These are phyloP conservation scores for Ophioninae sp. DNA, from an alignment of 2,888 invertebrate genomes.

Conservation along the genomic window DNA sequence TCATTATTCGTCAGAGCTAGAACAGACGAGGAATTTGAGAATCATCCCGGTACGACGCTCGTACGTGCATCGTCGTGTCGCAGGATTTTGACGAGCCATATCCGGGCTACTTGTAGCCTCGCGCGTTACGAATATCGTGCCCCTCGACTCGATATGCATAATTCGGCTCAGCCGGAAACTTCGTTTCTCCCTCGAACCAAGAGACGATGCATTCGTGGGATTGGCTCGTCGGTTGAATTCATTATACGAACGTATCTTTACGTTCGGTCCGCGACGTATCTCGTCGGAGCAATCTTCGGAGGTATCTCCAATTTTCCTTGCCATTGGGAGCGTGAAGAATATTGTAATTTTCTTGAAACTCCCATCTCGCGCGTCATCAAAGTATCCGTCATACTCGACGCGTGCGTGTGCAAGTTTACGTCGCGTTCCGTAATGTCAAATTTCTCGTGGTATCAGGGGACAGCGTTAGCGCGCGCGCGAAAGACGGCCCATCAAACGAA, in stretches of 20 bases:
- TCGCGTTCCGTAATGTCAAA: no score
- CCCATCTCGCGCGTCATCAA: neutral
- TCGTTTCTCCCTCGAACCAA: neutral
- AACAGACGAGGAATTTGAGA: conserved; percentile 7
- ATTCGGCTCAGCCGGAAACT: neutral
- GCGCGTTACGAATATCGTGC: neutral
- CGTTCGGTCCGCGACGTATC: neutral
- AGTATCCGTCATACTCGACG: neutral
- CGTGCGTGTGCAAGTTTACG: neutral
- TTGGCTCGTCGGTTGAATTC: conserved; percentile 24
- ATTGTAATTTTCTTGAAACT: conserved; percentile 31
- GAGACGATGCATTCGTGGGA: conserved; percentile 11
- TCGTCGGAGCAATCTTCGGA: neutral
- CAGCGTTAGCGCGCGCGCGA: neutral
- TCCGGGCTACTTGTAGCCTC: conserved; percentile 10
- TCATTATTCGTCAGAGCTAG: conserved; percentile 17
- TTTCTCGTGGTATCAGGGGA: neutral
- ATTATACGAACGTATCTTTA: neutral
- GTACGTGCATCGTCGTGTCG: conserved; percentile 1
- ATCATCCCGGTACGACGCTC: conserved; percentile 11
- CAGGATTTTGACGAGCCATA: conserved; percentile 21
- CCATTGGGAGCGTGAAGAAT: conserved; percentile 35
- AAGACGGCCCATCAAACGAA: neutral
- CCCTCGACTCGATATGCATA: conserved; percentile 14
- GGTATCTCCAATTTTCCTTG: conserved; percentile 15